Conservation (phyloP, 2,113 vertebrate species). For the Ageneiosus marmoratus region DNA sequence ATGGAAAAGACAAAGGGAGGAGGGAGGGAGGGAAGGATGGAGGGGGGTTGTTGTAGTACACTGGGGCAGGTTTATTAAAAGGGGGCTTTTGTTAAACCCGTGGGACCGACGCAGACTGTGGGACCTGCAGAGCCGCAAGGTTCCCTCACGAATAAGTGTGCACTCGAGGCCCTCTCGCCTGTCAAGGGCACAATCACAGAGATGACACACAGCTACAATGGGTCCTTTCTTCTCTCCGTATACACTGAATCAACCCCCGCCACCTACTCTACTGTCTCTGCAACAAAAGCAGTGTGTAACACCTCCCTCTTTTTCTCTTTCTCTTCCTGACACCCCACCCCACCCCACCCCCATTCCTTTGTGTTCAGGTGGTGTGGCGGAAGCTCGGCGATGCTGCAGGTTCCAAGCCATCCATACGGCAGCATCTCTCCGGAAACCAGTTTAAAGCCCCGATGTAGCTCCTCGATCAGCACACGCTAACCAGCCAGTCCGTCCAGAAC, state of each 20-base stretch:
- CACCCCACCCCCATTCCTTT: background rate
- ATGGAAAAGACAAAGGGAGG: background rate
- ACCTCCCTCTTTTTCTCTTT: constrained; percentile 1
- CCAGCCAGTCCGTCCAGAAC: constrained; percentile 3
- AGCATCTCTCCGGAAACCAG: constrained; percentile 97
- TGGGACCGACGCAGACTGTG: constrained; percentile 19
- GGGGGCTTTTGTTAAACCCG: constrained; percentile 4
- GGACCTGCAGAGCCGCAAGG: constrained; percentile 27
- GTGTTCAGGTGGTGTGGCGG: constrained; percentile 92
- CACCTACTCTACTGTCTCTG: background rate
- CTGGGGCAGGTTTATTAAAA: background rate
- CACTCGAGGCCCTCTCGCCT: constrained; percentile 3
- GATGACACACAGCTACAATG: constrained; percentile 39
- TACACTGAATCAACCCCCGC: constrained; percentile 8
- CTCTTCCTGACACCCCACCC: background rate
- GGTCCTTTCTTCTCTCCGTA: constrained; percentile 34
- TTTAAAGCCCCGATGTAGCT: constrained; percentile 96
- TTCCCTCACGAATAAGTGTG: constrained; percentile 33
- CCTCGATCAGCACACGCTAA: constrained; percentile 7
- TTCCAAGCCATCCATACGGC: constrained; percentile 93
- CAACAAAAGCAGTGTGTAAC: constrained; percentile 6
- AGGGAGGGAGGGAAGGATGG: no score
- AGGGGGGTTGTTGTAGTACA: no score
- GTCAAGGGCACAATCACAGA: constrained; percentile 30
- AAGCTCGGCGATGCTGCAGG: constrained; percentile 94